Evolutionary conservation across 2,888 invertebrate genomes (phyloP), one percentile per base, ranked within the genome.

Genomic region (Drosophila paranaensis): DNA sequence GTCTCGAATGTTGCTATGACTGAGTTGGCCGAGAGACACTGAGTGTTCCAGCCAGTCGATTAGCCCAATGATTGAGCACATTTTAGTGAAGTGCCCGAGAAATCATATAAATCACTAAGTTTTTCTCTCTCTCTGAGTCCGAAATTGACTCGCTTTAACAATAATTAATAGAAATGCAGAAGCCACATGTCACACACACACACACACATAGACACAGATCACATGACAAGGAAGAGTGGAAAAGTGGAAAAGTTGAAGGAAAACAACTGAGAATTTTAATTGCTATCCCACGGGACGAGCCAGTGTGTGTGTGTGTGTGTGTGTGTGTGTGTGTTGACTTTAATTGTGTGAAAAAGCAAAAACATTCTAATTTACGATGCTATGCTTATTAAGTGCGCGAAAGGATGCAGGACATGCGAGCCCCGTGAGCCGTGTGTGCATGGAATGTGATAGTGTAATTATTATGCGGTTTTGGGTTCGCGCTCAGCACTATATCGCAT

Each of bases 271-370:
- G 79, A 74, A 77, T 89, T 89, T 88, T 83, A 88, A 88, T 90
- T 90, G 89, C 74, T 65, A 68, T 65, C 77, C 73, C 75, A 60
- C 56, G 55, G 70, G 56, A 50, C 48, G 33, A 16, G 46, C 37
- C 35, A 42, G n/a, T 11, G 46, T 16, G 40, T 40, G 40, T 20
- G 20, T 20, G 20, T 20, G 20, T 20, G 20, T 20, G 20, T 2
- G n/a, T 48, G 48, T 48, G 48, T 43, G 11, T 20, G 20, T 68
- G 63, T 81, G 90, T 88, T 88, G 88, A 90, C 87, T 88, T 88
- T 88, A 88, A 90, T 88, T 88, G 87, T 90, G 82, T 83, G 84
- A 83, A 82, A 89, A 83, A 88, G 82, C 82, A 88, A 83, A 86
- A 88, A 88, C 90, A 90, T 88, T 88, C 84, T 90, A 88, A 90